Evolutionary conservation across 1,140 invertebrate genomes (phyloP).

Genomic region (Eupristina koningsbergeri): DNA sequence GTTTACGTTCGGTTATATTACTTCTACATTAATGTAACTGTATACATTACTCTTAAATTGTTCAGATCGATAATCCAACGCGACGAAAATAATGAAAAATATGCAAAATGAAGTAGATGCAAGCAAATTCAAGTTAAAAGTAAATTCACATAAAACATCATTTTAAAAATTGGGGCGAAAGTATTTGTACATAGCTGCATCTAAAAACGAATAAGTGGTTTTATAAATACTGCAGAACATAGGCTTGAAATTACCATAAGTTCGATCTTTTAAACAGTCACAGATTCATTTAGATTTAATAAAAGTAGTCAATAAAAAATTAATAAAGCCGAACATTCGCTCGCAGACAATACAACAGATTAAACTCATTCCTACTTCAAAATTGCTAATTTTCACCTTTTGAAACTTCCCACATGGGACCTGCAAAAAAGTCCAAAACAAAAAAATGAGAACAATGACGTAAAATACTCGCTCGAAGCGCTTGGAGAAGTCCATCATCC

Average conservation of each 20-base stretch:
- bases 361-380: no score
- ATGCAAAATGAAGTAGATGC: neutral
- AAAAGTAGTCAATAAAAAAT: no score
- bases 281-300: no score
- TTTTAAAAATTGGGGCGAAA: neutral
- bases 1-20: neutral
- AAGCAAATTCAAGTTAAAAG: neutral
- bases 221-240: no score
- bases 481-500: neutral
- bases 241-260: neutral
- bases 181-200: no score
- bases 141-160: no score
- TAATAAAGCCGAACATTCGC: no score
- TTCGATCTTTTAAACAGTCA: neutral
- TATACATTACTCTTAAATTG: neutral
- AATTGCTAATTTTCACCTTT: neutral
- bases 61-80: neutral
- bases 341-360: no score
- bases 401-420: neutral
- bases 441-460: neutral
- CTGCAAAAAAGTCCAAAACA: neutral
- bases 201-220: no score
- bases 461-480: neutral
- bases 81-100: neutral
- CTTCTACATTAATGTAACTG: neutral